Percentiles rank a stretch among this genome's conserved stretches.
phyloP scores from a whole-genome alignment of 2,888 invertebrate genomes.

The Xylota sylvarum region DNA sequence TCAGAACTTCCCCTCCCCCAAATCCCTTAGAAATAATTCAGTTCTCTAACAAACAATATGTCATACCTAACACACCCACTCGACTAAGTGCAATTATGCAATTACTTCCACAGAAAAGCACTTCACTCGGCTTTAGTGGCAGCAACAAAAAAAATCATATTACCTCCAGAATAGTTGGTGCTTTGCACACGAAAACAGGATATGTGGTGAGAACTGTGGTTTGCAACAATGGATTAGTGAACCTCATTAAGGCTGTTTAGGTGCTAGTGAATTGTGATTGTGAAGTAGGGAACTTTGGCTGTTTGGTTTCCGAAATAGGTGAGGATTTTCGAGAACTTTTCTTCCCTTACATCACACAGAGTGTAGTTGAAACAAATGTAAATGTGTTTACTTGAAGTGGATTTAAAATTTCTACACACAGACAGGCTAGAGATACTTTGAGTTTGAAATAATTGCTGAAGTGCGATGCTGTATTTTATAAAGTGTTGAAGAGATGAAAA shows the following conservation, averaged over 20 bases:
- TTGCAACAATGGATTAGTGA: conserved; percentile 18
- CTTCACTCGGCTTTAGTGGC: not conserved
- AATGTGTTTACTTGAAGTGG: not conserved
- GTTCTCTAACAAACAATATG: conserved; percentile 1
- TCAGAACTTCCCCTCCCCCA: not conserved
- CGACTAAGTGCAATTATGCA: conserved; percentile 5
- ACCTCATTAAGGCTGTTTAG: conserved; percentile 13
- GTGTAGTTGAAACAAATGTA: not conserved
- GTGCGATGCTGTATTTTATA: too few species aligned
- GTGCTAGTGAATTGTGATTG: conserved; percentile 7
- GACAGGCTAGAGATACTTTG: not conserved
- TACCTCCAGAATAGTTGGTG: not conserved
- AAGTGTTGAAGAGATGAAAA: too few species aligned
- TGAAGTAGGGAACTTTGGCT: not conserved
- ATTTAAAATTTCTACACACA: not conserved
- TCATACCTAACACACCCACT: conserved; percentile 12
- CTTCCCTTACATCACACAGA: not conserved
- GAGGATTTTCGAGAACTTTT: not conserved
- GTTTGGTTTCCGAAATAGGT: not conserved
- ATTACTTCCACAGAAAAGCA: not conserved
- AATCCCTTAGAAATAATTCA: conserved; percentile 2
- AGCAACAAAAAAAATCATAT: not conserved
- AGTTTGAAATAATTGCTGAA: not conserved
- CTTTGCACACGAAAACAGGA: not conserved
- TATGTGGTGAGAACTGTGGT: not conserved